These are phyloP conservation scores for Margarornis squamiger DNA, from an alignment of 2,797 vertebrate genomes.

Conservation along the genomic window DNA sequence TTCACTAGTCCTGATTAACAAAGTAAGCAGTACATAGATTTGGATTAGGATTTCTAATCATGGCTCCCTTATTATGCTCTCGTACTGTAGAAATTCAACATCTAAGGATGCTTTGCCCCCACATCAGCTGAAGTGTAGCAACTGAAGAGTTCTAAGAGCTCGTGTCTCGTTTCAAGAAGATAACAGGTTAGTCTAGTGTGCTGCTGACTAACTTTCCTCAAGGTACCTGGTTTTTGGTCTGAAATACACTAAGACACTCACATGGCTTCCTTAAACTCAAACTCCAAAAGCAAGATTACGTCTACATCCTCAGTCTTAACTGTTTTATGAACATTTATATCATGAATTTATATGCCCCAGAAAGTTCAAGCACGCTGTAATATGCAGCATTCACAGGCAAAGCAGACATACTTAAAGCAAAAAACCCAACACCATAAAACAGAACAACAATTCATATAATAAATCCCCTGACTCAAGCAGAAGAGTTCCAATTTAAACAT, in stretches of 20 bases:
- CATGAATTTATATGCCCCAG: background rate
- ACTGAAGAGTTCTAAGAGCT: background rate
- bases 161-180: background rate
- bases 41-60: background rate
- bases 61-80: background rate
- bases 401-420: background rate
- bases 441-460: background rate
- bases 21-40: background rate
- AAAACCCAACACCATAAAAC: background rate
- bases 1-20: background rate
- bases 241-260: background rate
- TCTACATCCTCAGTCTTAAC: background rate
- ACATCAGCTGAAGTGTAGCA: background rate
- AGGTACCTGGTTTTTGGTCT: background rate
- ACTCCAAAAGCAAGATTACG: background rate
- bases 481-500: background rate
- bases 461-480: background rate
- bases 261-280: background rate
- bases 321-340: background rate
- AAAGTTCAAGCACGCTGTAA: background rate
- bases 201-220: background rate
- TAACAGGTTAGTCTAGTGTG: background rate
- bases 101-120: background rate
- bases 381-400: background rate
- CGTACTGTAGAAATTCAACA: background rate